Evolutionary conservation across 2,888 invertebrate genomes (phyloP), one percentile per base, ranked within the genome.

Genomic region (Xylota sylvarum): DNA sequence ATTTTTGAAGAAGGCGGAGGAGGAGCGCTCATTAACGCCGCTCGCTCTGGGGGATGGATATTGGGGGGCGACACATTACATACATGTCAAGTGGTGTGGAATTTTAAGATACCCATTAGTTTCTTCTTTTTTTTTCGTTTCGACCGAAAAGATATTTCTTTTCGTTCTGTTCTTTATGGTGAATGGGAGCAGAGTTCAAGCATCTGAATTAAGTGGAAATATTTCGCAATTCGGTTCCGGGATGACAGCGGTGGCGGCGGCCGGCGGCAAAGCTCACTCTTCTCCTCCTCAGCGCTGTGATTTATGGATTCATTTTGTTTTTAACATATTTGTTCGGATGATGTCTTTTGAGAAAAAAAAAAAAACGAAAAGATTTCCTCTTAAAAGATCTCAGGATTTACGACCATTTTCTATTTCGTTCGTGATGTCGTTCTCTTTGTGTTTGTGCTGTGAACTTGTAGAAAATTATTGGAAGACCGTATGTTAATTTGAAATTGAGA

Each of bases 141-240:
- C 52, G 35, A 32, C 14, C 32, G 17, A 70, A 48, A 0, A 1
- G 27, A 35, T 35, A 7, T 9, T 37, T 37, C 10, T 35, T 58
- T 35, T 60, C 14, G 40, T 40, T 37, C 58, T 46, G 10, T 76
- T 79, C 56, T 84, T 69, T 80, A 64, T 80, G 64, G 70, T 58
- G 77, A 77, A 72, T 65, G 70, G 76, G 81, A 82, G 55, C 77
- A 86, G 86, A 86, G 86, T 86, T 86, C 86, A 86, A 62, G 72
- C 85, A 81, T 85, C 60, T 50, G 86, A 86, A 86, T 86, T 86
- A 86, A 86, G 86, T 86, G 86, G 82, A 81, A 81, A 82, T 78
- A 86, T 86, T 86, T 86, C 82, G 86, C 86, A 86, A 86, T 78
- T 73, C 60, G 50, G 48, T 76, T 77, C 65, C 48, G 74, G 62